phyloP scores from a whole-genome alignment of 2,113 vertebrate species.

The Hoplias malabaricus region DNA sequence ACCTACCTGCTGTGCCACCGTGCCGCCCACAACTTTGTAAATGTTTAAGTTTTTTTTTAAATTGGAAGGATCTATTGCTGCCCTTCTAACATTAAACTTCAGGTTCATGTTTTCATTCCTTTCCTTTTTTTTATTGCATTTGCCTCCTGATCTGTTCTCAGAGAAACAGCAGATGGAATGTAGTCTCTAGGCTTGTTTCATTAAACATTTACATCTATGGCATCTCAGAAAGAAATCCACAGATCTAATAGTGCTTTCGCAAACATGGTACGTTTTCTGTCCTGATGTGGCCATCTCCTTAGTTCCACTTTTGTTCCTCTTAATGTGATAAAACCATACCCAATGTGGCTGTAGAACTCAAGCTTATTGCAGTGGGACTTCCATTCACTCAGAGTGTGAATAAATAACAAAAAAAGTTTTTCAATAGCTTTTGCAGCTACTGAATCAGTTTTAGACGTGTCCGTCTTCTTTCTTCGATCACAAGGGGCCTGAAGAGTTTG shows the following conservation, averaged over 20 bases:
- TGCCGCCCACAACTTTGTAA: no score
- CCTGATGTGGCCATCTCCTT: not conserved
- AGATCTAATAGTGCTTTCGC: not conserved
- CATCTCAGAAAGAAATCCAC: not conserved
- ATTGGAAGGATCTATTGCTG: no score
- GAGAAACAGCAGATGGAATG: not conserved
- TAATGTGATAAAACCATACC: not conserved
- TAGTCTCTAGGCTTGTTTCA: not conserved
- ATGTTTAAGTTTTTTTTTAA: no score
- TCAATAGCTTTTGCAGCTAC: not conserved
- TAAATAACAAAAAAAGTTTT: not conserved
- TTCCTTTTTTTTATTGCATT: not conserved
- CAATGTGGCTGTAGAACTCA: not conserved
- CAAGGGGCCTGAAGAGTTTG: not conserved
- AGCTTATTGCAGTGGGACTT: slow-evolving; percentile 17
- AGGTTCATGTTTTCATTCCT: not conserved
- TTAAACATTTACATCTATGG: not conserved
- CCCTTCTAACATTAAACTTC: not conserved
- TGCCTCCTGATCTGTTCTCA: not conserved
- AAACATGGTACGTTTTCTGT: not conserved
- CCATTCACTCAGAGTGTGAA: not conserved
- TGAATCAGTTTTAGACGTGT: not conserved
- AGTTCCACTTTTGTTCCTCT: not conserved
- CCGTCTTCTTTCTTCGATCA: not conserved
- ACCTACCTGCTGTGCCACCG: no score